Conservation (phyloP, 2,888 invertebrate genomes). For the Pediacus dermestoides region DNA sequence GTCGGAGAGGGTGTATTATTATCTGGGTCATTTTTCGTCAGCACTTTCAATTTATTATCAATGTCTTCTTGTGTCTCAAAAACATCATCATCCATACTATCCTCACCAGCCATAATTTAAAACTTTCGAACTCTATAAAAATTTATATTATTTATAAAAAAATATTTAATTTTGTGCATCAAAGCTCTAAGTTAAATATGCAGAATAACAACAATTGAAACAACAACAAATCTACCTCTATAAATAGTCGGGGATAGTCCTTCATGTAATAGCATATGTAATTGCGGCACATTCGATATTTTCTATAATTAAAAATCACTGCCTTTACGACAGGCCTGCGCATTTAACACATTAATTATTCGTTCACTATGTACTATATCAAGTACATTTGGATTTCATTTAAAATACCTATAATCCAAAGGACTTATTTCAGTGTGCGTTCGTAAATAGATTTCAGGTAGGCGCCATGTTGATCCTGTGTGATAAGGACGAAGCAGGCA, state of each 20-base stretch:
- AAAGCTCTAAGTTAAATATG: no score
- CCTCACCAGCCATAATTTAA: slow-evolving; percentile 51
- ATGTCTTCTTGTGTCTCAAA: slow-evolving; percentile 62
- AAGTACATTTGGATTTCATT: neutral
- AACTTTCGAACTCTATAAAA: neutral
- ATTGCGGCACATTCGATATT: no score
- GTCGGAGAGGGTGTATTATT: slow-evolving; percentile 66
- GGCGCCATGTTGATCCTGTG: slow-evolving; percentile 33
- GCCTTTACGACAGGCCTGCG: slow-evolving; percentile 14
- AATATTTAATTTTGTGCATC: neutral
- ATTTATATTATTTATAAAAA: neutral
- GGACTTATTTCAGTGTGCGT: neutral
- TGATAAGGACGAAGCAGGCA: slow-evolving; percentile 20
- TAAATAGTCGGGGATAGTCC: no score
- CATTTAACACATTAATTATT: slow-evolving; percentile 11
- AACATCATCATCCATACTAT: slow-evolving; percentile 81
- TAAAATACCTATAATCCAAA: no score
- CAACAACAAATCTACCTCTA: no score
- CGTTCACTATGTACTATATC: slow-evolving; percentile 5
- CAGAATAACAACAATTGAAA: no score
- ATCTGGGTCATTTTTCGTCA: slow-evolving; percentile 35
- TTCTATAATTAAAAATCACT: no score
- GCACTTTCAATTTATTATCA: slow-evolving; percentile 32
- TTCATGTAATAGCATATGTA: no score
- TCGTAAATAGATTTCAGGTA: slow-evolving; percentile 10